phyloP scores from a whole-genome alignment of 2,888 invertebrate species.

The Heterodera filipjevi region DNA sequence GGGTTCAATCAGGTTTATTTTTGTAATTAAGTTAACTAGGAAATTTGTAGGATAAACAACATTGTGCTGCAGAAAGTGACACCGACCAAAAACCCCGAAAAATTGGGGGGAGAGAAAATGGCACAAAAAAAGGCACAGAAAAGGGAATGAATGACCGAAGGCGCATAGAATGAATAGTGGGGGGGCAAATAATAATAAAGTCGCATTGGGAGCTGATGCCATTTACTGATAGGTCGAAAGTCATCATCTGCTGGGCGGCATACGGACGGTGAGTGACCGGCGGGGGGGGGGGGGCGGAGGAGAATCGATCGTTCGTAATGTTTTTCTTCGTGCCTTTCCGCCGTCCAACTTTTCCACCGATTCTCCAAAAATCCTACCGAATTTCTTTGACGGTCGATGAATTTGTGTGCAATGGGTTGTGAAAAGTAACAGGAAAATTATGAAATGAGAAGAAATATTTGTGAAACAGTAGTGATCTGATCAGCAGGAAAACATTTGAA shows the following conservation, averaged over 20 bases:
- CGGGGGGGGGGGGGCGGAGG: not conserved
- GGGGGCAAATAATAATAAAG: constrained; percentile 1
- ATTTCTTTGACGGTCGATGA: no score
- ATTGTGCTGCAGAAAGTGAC: not conserved
- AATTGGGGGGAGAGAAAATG: not conserved
- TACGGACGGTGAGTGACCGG: not conserved
- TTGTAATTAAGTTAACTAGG: not conserved
- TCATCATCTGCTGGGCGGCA: not conserved
- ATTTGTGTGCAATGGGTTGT: no score
- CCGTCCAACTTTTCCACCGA: no score
- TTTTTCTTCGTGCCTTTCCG: not conserved
- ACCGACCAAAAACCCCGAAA: not conserved
- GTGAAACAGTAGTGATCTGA: not conserved
- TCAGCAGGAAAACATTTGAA: not conserved
- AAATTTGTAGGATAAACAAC: not conserved
- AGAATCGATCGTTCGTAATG: not conserved
- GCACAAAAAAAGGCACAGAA: not conserved
- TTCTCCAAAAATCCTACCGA: no score
- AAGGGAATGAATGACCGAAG: not conserved
- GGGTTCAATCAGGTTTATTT: not conserved
- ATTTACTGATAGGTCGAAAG: not conserved
- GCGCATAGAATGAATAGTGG: no score
- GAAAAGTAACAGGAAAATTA: no score
- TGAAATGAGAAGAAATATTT: not conserved
- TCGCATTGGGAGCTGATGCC: not conserved